Conservation (phyloP, 2,888 invertebrate genomes). For the Cyclophora punctaria region DNA sequence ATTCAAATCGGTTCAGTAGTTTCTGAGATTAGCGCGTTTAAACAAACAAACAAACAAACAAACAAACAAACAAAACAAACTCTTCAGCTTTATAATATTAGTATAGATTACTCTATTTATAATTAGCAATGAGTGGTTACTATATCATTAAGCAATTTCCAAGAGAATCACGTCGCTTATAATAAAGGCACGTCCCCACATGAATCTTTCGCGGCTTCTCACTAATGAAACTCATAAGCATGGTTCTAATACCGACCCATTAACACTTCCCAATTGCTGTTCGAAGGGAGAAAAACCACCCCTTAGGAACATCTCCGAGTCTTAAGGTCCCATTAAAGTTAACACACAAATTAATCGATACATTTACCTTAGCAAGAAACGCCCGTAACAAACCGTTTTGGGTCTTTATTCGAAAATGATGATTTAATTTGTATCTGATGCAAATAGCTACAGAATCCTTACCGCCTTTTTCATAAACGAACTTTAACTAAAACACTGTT, state of each 20-base stretch:
- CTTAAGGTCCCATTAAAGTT: conserved; percentile 55
- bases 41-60: too few species aligned
- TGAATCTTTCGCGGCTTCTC: conserved; percentile 63
- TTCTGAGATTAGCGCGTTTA: too few species aligned
- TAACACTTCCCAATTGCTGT: conserved; percentile 62
- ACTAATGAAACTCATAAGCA: conserved; percentile 70
- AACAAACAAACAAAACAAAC: too few species aligned
- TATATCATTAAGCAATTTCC: conserved; percentile 44
- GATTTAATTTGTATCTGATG: too few species aligned
- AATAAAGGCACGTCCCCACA: conserved; percentile 66
- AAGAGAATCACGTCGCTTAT: conserved; percentile 63
- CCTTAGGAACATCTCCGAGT: conserved; percentile 36
- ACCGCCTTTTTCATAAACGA: too few species aligned
- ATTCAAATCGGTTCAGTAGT: too few species aligned
- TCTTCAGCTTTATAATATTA: too few species aligned
- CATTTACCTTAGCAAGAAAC: conserved; percentile 17
- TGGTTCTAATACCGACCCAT: conserved; percentile 59
- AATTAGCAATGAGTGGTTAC: conserved; percentile 10
- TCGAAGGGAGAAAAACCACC: conserved; percentile 52
- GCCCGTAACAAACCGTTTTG: too few species aligned
- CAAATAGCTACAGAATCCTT: too few species aligned
- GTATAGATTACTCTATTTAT: too few species aligned
- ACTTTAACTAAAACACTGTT: too few species aligned
- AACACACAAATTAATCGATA: conserved; percentile 52
- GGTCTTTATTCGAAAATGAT: too few species aligned